Evolutionary conservation across 2,888 invertebrate genomes (phyloP), one percentile per base, ranked within the genome.

Genomic region (Netelia fuscicornis): DNA sequence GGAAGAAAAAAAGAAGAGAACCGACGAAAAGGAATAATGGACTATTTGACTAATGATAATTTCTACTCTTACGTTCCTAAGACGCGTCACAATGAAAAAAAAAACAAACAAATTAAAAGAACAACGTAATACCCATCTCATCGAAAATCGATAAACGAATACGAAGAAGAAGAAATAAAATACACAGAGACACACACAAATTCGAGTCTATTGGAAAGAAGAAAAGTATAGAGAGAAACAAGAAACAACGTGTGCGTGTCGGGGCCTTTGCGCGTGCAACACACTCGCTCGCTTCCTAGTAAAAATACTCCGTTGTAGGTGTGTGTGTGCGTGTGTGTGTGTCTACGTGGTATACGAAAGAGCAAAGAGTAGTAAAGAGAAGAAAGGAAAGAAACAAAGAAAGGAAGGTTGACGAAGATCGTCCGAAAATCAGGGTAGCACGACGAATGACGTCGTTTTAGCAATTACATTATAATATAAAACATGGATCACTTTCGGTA

Each of bases 371-470:
- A 60, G 30, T 17, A 37, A 58, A n/a, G 11, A 11, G 10, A 13
- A 23, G 48, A 54, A 56, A 75, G 11, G 20, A 54, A 60, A 71
- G 62, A 80, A 65, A 58, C 37, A 44, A 23, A 60, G 48, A 52
- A 17, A 60, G 11, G 37, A 44, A 54, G 25, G 23, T n/a, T 58
- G 11, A 20, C 20, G 54, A 84, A 52, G 72, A 52, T 75, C 77
- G 75, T 85, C 81, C 82, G 76, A 82, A 76, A 85, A 85, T 79
- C 85, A 85, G 85, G 85, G 85, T 85, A 82, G 79, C 54, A 75
- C 67, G 72, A 84, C 77, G 64, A 70, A 62, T 71, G 54, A 56
- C 71, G 71, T 79, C 80, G 72, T 42, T 70, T 37, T 72, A 65
- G 52, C 56, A 72, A 72, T 72, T 80, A 79, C 48, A 65, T 48